phyloP scores from a whole-genome alignment of 2,113 vertebrate genomes.

The Enhydra lutris region DNA sequence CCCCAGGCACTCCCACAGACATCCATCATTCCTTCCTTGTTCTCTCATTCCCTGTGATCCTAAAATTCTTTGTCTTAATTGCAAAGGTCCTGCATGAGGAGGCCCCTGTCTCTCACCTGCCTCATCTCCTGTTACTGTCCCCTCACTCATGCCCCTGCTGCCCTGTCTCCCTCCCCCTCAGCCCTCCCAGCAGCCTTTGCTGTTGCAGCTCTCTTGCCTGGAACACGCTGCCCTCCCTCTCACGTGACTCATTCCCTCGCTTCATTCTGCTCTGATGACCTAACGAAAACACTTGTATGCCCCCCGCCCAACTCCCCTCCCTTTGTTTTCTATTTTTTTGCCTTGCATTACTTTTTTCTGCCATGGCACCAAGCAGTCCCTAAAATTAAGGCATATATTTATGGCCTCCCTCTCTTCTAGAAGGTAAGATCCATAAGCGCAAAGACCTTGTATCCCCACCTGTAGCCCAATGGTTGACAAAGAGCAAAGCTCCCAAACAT shows the following conservation, averaged over 20 bases:
- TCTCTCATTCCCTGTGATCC: neutral
- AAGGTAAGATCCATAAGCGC: neutral
- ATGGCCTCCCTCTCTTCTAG: neutral
- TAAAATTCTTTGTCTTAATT: no score
- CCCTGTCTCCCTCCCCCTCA: accelerated
- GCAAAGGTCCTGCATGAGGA: neutral
- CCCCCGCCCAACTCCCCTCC: no score
- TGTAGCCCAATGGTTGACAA: accelerated
- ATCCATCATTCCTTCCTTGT: accelerated
- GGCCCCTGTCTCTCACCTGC: neutral
- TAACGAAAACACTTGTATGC: no score
- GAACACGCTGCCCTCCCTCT: no score
- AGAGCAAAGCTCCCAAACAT: accelerated
- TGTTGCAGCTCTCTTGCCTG: no score
- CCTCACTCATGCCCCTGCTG: neutral
- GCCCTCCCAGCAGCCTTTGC: no score
- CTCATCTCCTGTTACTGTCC: neutral
- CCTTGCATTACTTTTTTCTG: neutral
- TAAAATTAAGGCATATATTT: accelerated
- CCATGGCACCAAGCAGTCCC: neutral
- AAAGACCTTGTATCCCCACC: neutral
- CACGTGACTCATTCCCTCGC: no score
- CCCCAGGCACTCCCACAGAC: no score
- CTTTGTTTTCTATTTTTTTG: neutral
- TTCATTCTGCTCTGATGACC: no score